Conservation (phyloP, 2,888 invertebrate genomes). For the Cosmia pyralina region DNA sequence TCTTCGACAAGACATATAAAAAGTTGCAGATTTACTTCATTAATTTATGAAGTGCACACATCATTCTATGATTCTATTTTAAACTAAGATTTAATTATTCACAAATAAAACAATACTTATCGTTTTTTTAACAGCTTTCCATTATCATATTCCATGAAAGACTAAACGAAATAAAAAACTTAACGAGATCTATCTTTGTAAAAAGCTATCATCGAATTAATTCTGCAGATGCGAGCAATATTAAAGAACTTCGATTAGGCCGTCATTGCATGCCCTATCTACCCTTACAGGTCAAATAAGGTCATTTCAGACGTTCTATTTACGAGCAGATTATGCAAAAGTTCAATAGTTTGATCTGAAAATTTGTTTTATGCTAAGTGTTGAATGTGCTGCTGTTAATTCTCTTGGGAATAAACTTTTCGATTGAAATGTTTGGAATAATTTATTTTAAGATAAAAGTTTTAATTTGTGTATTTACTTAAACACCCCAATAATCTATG, state of each 20-base stretch:
- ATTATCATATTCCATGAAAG: not conserved
- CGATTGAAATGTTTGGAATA: not conserved
- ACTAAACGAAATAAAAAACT: constrained; percentile 18
- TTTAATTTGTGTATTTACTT: not conserved
- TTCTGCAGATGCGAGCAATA: constrained; percentile 32
- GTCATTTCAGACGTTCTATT: constrained; percentile 42
- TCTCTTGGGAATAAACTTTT: not conserved
- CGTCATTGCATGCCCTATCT: constrained; percentile 46
- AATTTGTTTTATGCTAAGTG: constrained; percentile 17
- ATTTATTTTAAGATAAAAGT: not conserved
- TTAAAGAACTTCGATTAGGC: constrained; percentile 36
- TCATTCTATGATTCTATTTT: not conserved
- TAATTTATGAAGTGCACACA: not conserved
- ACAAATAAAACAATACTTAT: not conserved
- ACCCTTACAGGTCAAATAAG: constrained; percentile 35
- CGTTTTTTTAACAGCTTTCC: not conserved
- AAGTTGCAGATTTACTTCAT: not conserved
- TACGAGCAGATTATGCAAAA: constrained; percentile 19
- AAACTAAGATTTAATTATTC: not conserved
- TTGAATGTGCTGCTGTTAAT: constrained; percentile 13
- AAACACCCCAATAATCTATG: no score
- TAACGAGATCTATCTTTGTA: not conserved
- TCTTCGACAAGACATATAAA: not conserved
- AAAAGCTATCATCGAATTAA: constrained; percentile 33
- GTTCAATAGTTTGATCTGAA: constrained; percentile 34